Base-by-base conservation (phyloP, 2,797 vertebrate genomes). In the Sebastes miniatus region DNA sequence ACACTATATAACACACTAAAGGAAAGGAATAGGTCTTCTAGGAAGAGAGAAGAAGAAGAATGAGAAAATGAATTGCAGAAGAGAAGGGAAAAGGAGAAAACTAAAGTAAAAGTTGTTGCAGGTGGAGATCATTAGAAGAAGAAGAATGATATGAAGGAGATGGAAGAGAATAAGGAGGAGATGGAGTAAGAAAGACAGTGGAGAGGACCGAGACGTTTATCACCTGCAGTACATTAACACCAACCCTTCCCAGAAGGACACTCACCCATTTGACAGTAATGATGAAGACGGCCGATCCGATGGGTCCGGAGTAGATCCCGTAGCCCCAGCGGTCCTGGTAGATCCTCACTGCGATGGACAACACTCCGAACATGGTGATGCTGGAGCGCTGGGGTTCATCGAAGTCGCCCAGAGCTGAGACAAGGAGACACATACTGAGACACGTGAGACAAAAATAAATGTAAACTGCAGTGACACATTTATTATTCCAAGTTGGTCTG, bases 321-420 rank as follows among this genome's bases (percentile, higher is more conserved):
- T 99, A 99, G 67, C 99, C 98, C 95, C 93, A 94, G 79, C 97
- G 97, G 80, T 99, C 97, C 0, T 99, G 98, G 94, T 98, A 99
- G 93, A 96, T 96, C 86, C 98, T 95, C 71, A 99, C 96, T 0
- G 97, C 98, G 0, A 96, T 96, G 81, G 97, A 98, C 91, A 99
- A 87, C 27, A 98, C 97, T 0, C 99, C 99, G 0, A 99, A 97
- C 98, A 99, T 99, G 86, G 96, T 85, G 1, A 98, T 89, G 0
- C 96, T 97, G 0, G 98, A 99, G 34, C 98, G 95, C 90, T 97
- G 97, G 0, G 99, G 98, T 25, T 99, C 99, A 0, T 99, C 98
- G 2, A 99, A 99, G 92, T 99, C 98, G 0, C 97, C 98, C 84
- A 99, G 94, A 10, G 98, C 99, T 99, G 86, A 1, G 29, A 73